These are phyloP conservation scores for Toxotes chatareus DNA, from an alignment of 2,113 vertebrate species.

Conservation along the genomic window DNA sequence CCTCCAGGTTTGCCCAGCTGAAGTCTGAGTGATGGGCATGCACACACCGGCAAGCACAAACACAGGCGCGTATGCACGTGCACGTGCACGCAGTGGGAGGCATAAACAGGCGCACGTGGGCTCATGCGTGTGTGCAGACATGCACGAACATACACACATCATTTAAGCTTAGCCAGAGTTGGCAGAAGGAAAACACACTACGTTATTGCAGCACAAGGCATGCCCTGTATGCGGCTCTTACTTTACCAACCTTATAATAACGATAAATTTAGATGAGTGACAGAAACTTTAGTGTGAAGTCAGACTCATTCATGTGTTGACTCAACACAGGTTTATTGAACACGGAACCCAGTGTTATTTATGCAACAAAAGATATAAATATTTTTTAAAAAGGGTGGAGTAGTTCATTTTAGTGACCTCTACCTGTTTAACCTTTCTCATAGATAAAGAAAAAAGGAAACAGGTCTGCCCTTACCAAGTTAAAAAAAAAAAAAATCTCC, in stretches of 20 bases:
- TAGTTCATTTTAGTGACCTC: not conserved
- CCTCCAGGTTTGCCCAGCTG: constrained; percentile 64
- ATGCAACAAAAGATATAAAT: constrained; percentile 9
- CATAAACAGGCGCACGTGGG: constrained; percentile 18
- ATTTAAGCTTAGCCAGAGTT: constrained; percentile 43
- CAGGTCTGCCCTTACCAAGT: not conserved
- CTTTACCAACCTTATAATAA: constrained; percentile 26
- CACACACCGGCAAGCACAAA: constrained; percentile 28
- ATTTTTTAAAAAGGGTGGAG: not conserved
- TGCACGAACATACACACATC: constrained; percentile 5
- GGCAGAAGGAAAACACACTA: constrained; percentile 57
- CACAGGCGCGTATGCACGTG: constrained; percentile 44
- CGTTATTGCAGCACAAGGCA: constrained; percentile 50
- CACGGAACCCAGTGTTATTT: constrained; percentile 24
- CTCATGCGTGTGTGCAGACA: not conserved
- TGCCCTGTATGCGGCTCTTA: constrained; percentile 44
- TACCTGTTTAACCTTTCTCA: constrained; percentile 15
- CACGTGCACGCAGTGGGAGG: constrained; percentile 15
- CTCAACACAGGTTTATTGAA: constrained; percentile 12
- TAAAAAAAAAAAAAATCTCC: not conserved
- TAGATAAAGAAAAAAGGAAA: constrained; percentile 19
- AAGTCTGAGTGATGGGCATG: constrained; percentile 55
- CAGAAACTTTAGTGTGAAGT: constrained; percentile 42
- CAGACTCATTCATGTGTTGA: constrained; percentile 41
- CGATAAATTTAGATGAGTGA: constrained; percentile 50